Conservation (phyloP, 2,888 invertebrate species). For the Campopleginae sp. region DNA sequence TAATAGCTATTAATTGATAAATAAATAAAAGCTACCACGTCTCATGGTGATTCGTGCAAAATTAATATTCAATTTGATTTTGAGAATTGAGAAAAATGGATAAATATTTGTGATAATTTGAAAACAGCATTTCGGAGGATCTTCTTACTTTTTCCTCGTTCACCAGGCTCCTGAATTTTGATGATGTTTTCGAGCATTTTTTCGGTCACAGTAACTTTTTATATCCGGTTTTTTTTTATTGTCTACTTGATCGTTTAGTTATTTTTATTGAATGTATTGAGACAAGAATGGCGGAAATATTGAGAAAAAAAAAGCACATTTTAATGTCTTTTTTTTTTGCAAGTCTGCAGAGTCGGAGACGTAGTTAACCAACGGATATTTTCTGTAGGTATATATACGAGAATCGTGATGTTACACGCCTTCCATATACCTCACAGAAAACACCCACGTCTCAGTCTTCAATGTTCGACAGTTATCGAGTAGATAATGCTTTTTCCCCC, state of each 20-base stretch:
- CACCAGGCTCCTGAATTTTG: not conserved
- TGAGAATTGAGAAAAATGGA: not conserved
- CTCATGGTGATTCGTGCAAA: not conserved
- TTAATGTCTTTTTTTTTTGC: constrained; percentile 8
- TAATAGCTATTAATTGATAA: not conserved
- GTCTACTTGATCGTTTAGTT: not conserved
- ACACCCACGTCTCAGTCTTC: constrained; percentile 62
- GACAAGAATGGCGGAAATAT: not conserved
- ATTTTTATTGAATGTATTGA: not conserved
- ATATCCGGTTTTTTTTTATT: not conserved
- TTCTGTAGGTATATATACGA: constrained; percentile 74
- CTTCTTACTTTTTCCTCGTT: not conserved
- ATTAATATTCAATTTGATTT: not conserved
- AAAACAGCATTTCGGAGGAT: too few species aligned
- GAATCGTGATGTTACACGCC: constrained; percentile 81
- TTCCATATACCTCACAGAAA: constrained; percentile 68
- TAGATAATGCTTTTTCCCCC: constrained; percentile 28
- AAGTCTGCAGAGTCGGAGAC: constrained; percentile 17
- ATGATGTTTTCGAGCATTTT: not conserved
- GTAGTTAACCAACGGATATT: constrained; percentile 71
- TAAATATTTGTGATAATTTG: not conserved
- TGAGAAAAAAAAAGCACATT: not conserved
- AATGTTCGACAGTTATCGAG: constrained; percentile 57
- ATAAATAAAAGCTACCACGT: too few species aligned
- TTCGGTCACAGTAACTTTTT: not conserved